phyloP scores from a whole-genome alignment of 2,797 vertebrate genomes.

The Eulemur coronatus region DNA sequence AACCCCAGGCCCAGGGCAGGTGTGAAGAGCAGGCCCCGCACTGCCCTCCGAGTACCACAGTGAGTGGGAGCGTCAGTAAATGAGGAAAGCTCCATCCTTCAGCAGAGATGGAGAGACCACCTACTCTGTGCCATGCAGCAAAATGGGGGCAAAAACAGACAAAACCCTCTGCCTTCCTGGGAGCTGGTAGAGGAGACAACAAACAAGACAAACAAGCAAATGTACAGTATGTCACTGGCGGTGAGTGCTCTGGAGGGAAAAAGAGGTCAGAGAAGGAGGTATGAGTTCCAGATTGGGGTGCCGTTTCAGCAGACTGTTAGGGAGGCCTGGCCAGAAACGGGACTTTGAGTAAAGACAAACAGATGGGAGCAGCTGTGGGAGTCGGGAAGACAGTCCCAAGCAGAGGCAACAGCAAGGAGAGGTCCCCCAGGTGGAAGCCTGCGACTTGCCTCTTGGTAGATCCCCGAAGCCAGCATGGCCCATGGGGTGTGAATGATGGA shows the following conservation, averaged over 20 bases:
- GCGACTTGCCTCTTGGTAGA: rapidly evolving
- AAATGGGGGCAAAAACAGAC: rapidly evolving
- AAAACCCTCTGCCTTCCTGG: background rate
- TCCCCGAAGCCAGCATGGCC: background rate
- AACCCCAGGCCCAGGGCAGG: background rate
- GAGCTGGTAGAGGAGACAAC: background rate
- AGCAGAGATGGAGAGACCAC: background rate
- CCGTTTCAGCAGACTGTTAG: background rate
- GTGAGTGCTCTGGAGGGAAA: background rate
- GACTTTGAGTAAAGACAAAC: background rate
- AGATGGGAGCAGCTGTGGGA: background rate
- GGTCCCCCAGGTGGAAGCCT: rapidly evolving
- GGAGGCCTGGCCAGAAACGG: background rate
- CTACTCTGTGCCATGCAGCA: rapidly evolving
- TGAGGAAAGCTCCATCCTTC: too few relatives aligned
- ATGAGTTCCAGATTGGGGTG: background rate
- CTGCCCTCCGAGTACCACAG: background rate
- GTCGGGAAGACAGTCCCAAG: rapidly evolving
- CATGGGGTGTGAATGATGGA: rapidly evolving
- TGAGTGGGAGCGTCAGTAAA: background rate
- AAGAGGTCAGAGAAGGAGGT: background rate
- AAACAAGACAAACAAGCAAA: background rate
- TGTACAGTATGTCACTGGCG: rapidly evolving
- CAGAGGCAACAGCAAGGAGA: too few relatives aligned
- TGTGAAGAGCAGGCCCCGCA: background rate